Conservation (phyloP, 2,888 invertebrate genomes). For the Alcis repandata region DNA sequence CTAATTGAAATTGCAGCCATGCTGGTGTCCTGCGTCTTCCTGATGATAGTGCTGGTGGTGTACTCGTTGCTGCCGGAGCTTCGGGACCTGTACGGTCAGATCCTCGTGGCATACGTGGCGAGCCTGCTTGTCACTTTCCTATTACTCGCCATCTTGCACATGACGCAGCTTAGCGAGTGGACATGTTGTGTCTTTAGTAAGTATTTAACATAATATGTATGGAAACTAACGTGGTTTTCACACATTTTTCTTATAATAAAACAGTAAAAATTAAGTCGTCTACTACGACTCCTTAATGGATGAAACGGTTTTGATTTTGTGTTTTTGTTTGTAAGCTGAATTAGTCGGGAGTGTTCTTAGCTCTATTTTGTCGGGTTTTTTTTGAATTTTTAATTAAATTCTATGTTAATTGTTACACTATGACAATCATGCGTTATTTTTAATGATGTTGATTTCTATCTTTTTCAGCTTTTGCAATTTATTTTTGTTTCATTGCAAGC, state of each 20-base stretch:
- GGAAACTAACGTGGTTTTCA: too few relatives aligned
- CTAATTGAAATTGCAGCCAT: not conserved
- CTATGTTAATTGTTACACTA: too few relatives aligned
- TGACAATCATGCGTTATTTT: too few relatives aligned
- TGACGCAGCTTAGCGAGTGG: conserved; percentile 16
- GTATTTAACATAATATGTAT: too few relatives aligned
- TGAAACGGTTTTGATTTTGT: too few relatives aligned
- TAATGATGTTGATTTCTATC: not conserved
- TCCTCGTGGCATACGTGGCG: conserved; percentile 67
- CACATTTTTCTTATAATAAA: too few relatives aligned
- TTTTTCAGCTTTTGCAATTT: conserved; percentile 65
- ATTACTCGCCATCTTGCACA: conserved; percentile 57
- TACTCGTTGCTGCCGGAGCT: conserved; percentile 63
- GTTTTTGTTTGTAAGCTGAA: too few relatives aligned
- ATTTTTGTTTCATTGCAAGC: conserved; percentile 70
- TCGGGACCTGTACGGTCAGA: conserved; percentile 62
- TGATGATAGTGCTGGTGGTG: conserved; percentile 62
- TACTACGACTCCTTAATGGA: too few relatives aligned
- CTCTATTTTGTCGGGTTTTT: too few relatives aligned
- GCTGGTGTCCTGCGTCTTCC: conserved; percentile 13
- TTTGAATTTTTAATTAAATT: not conserved
- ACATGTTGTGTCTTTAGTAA: conserved; percentile 61
- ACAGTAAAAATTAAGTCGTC: too few relatives aligned
- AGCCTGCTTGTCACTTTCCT: conserved; percentile 64
- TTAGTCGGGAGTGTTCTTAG: too few relatives aligned